Evolutionary conservation across 2,797 vertebrate genomes (phyloP).

Genomic region (Lepus oiostolus): DNA sequence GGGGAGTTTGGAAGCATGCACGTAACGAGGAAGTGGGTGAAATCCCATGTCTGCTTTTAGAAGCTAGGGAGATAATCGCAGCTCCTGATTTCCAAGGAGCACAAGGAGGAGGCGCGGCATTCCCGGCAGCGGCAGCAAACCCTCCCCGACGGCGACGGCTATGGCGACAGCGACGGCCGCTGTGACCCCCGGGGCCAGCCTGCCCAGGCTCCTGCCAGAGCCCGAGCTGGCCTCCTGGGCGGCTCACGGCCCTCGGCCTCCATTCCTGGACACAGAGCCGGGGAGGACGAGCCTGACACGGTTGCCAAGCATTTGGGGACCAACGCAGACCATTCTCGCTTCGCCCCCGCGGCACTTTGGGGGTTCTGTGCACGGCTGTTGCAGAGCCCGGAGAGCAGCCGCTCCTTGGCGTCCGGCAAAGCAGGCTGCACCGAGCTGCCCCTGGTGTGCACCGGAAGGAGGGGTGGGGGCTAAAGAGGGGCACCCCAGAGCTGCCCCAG

Average conservation of each 20-base stretch:
- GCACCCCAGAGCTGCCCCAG: fast-evolving
- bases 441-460: neutral
- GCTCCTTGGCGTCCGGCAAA: neutral
- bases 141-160: no score
- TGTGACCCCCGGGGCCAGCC: no score
- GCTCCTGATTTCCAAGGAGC: neutral
- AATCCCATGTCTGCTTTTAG: slow-evolving; percentile 11
- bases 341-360: neutral
- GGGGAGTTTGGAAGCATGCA: no score
- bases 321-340: neutral
- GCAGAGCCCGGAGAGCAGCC: neutral
- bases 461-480: fast-evolving
- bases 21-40: neutral
- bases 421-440: fast-evolving
- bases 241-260: fast-evolving
- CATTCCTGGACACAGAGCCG: neutral
- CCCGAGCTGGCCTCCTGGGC: neutral
- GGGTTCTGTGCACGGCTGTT: fast-evolving
- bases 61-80: neutral
- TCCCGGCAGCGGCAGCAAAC: neutral
- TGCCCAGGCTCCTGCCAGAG: no score
- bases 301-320: neutral
- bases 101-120: fast-evolving
- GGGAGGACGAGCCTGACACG: fast-evolving
- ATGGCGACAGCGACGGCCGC: no score